Percentiles rank a stretch among this genome's conserved stretches.
phyloP scores from a whole-genome alignment of 2,888 invertebrate genomes.

The Nephrotoma appendiculata region DNA sequence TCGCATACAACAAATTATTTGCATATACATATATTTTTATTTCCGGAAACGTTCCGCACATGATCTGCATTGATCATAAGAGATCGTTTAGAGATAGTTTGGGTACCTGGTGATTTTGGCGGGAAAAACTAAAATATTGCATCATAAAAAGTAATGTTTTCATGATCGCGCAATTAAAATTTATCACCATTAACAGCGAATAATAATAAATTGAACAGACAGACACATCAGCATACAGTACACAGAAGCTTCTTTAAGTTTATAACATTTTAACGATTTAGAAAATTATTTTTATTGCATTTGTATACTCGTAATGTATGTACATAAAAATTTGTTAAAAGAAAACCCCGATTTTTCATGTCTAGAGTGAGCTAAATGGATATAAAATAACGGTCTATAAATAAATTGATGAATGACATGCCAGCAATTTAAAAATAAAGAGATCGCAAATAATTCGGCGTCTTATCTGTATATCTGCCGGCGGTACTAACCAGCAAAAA shows the following conservation, averaged over 20 bases:
- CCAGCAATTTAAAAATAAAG: not conserved
- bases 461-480: not conserved
- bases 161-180: not conserved
- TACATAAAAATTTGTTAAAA: not conserved
- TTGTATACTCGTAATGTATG: not conserved
- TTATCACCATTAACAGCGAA: not conserved
- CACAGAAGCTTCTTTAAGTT: not conserved
- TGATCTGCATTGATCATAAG: not conserved
- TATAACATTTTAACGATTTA: not conserved
- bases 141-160: not conserved
- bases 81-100: not conserved
- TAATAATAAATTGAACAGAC: not conserved
- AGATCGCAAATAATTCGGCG: not conserved
- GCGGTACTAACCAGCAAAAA: not conserved
- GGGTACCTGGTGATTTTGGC: not conserved
- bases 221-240: not conserved
- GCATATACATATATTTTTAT: not conserved
- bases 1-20: not conserved
- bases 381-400: not conserved
- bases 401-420: not conserved
- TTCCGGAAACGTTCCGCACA: not conserved
- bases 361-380: not conserved
- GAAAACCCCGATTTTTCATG: not conserved
- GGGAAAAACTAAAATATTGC: not conserved
- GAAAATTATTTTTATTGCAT: not conserved